phyloP scores from a whole-genome alignment of 2,797 vertebrate species.

The Arremon brunneinucha region DNA sequence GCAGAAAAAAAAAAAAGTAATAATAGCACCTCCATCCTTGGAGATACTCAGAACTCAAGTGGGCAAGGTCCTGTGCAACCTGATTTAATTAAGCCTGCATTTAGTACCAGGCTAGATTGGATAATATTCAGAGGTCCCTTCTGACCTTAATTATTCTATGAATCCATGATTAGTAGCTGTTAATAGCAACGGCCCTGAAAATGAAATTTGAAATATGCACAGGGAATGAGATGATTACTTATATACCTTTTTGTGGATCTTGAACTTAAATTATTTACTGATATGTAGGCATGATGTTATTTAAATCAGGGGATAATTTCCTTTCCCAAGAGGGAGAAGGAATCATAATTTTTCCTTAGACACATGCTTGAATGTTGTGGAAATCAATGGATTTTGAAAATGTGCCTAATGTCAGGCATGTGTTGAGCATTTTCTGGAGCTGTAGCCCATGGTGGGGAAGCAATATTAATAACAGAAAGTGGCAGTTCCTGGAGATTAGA shows the following conservation, averaged over 20 bases:
- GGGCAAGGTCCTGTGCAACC: neutral
- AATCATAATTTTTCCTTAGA: neutral
- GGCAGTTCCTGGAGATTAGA: slow-evolving; percentile 7
- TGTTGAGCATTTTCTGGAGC: neutral
- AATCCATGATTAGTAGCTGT: slow-evolving; percentile 23
- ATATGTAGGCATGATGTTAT: neutral
- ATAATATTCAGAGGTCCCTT: neutral
- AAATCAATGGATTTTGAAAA: slow-evolving; percentile 30
- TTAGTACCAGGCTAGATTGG: neutral
- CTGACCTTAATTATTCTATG: slow-evolving; percentile 38
- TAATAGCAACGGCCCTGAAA: neutral
- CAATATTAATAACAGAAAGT: slow-evolving; percentile 39
- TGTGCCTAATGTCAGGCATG: neutral
- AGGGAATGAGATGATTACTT: slow-evolving; percentile 9
- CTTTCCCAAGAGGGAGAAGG: neutral
- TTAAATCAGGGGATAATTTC: slow-evolving; percentile 3
- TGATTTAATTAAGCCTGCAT: neutral
- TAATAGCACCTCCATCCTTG: neutral
- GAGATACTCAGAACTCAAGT: neutral
- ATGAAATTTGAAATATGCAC: neutral
- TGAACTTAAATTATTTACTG: neutral
- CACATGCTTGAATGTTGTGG: neutral
- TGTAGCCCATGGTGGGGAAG: neutral
- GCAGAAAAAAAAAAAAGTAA: neutral
- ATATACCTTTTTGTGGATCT: neutral